Percentiles rank a stretch among this genome's conserved stretches.
Evolutionary conservation across 2,113 vertebrate genomes (phyloP).

Genomic region (Tamias sibiricus): DNA sequence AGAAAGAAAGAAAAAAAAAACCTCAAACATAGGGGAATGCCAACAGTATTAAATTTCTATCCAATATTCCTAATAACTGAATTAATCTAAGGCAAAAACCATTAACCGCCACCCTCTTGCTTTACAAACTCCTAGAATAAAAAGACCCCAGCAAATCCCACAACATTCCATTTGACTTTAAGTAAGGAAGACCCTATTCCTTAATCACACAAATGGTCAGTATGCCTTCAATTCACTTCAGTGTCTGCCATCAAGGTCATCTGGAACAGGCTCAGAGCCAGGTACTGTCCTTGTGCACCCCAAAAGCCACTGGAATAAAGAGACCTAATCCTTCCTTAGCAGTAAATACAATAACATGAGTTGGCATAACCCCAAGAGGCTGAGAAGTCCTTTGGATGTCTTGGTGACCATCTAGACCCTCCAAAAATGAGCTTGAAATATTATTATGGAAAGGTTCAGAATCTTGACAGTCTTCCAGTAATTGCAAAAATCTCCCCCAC

Average conservation of each 20-base stretch:
- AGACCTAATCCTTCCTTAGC: slow-evolving; percentile 50
- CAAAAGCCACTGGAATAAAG: background rate
- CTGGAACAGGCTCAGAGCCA: background rate
- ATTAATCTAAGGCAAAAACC: slow-evolving; percentile 66
- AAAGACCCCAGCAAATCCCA: slow-evolving; percentile 78
- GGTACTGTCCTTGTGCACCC: background rate
- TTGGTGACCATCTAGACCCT: background rate
- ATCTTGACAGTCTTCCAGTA: slow-evolving; percentile 52
- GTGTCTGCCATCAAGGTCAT: slow-evolving; percentile 64
- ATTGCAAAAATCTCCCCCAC: slow-evolving; percentile 57
- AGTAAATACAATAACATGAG: slow-evolving; percentile 12
- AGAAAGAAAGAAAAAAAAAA: too few species aligned
- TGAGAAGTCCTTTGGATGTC: background rate
- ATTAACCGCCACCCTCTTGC: slow-evolving; percentile 76
- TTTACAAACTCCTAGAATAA: slow-evolving; percentile 77
- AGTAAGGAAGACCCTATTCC: slow-evolving; percentile 42
- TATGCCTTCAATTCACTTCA: slow-evolving; percentile 61
- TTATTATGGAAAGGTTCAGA: slow-evolving; percentile 56
- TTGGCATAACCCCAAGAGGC: background rate
- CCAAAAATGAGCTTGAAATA: slow-evolving; percentile 49
- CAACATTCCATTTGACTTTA: slow-evolving; percentile 66
- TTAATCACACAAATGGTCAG: slow-evolving; percentile 67
- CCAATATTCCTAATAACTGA: slow-evolving; percentile 71
- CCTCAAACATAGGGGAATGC: background rate
- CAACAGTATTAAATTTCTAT: slow-evolving; percentile 32